Base-by-base conservation (phyloP, 2,888 invertebrate genomes). In the Melinaea marsaeus region DNA sequence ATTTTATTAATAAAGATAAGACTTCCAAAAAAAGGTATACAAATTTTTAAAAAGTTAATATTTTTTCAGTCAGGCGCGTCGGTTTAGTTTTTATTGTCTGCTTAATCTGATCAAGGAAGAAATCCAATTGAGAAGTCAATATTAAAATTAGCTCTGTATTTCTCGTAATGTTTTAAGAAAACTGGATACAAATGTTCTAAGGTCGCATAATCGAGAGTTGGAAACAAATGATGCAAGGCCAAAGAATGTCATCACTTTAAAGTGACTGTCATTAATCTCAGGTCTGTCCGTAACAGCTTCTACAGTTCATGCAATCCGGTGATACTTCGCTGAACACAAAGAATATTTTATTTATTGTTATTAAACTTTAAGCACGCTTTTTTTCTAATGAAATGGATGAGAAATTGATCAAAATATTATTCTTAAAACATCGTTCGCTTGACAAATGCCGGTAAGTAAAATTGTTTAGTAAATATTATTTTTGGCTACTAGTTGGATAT, bases 161-260 rank as follows among this genome's bases (percentile, higher is more conserved):
- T 93, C 48, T 91, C 75, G 72, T 93, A 93, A 5, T 93, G 92
- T 67, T 93, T 83, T 13, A 92, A 71, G 63, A 94, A 92, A 1
- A 92, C 86, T 0, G 94, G 93, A 73, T 94, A 92, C 13, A 96
- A 84, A 62, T 93, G 88, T 5, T 92, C 91, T 35, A 96, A 81
- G 34, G 93, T 85, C 0, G 92, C 93, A 74, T 96, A 96, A 78
- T 96, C 96, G 4, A 96, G 74, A 0, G 95, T 95, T 0, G 96
- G 96, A 72, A 96, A 94, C 33, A 96, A 84, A 82, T 96, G 96
- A 78, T 97, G 96, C 5, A 96, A 85, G 0, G 92, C 96, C 96
- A 72, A 95, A 96, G 74, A 93, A 92, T 0, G 94, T 94, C 72
- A 96, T 80, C 4, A 93, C 92, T 63, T 93, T 83, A 75, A 95